Evolutionary conservation across 2,113 vertebrate genomes (phyloP), one percentile per base, ranked within the genome.

Genomic region (Myrmecobius fasciatus): DNA sequence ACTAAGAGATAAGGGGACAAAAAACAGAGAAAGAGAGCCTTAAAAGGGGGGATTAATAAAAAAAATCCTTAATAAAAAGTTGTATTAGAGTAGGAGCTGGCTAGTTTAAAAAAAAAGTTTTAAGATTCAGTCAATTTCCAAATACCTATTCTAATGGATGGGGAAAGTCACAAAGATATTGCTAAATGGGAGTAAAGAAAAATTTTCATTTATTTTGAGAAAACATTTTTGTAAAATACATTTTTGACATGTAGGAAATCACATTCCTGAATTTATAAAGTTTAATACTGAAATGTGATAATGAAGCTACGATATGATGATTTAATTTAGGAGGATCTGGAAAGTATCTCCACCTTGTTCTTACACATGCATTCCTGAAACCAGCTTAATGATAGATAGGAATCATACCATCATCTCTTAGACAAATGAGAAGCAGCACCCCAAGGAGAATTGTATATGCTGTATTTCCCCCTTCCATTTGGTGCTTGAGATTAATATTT

Each of bases 251-350:
- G 7, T 6, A 83, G 6, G 20, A 2, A 24, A 54, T 8, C 6
- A 11, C 28, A 31, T 26, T 0, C 88, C 47, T 94, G 47, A 90
- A 51, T 46, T 31, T 89, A 53, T 31, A 11, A 24, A 8, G 28
- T 14, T 48, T 92, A 53, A 91, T 51, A 90, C 9, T 56, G 25
- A 90, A 94, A 92, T 67, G 51, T 93, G 90, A 90, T 26, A 90
- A 46, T 22, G 20, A 48, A 43, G 6, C 46, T 91, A 49, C 17
- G 52, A 0, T 0, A 0, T 47, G 60, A n/a, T 3, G 24, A 52
- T 14, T 9, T 88, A 36, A 28, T 92, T 52, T 47, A 48, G 46
- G 24, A 91, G 90, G 46, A 51, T 53, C 28, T 17, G 1, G 43
- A 14, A 20, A 28, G 8, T 2, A 91, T 51, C 52, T 88, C 5